These are phyloP conservation scores for Aptenodytes forsteri DNA, from an alignment of 2,113 vertebrate genomes.

Conservation along the genomic window DNA sequence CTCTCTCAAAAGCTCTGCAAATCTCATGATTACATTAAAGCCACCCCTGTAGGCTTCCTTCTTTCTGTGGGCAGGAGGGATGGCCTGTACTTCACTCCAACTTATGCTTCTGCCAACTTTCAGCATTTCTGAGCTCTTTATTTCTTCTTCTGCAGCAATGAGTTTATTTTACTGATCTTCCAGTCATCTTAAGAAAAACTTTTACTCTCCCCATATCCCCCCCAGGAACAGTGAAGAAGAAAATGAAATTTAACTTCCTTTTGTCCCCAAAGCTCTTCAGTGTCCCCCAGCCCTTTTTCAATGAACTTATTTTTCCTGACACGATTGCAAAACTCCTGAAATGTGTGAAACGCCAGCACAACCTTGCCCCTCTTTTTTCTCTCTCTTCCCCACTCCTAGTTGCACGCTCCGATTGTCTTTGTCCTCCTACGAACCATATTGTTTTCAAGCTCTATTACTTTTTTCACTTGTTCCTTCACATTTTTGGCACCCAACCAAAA, in stretches of 20 bases:
- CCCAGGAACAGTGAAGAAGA: not conserved
- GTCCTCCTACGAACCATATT: accelerated
- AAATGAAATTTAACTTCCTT: not conserved
- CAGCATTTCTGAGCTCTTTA: not conserved
- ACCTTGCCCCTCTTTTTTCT: not conserved
- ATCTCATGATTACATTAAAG: not conserved
- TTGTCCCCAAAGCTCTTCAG: not conserved
- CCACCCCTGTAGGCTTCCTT: not conserved
- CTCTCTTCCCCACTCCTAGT: not conserved
- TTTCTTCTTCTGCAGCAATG: not conserved
- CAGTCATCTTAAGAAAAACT: not conserved
- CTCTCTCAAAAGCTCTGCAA: not conserved
- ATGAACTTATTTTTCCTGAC: accelerated
- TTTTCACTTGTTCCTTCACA: not conserved
- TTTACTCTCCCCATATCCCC: not conserved
- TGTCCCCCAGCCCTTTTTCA: not conserved
- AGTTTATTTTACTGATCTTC: not conserved
- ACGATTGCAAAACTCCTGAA: not conserved
- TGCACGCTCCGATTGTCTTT: not conserved
- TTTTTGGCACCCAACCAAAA: not conserved
- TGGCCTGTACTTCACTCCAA: not conserved
- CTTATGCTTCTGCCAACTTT: not conserved
- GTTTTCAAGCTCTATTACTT: not conserved
- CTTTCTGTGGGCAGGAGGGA: not conserved
- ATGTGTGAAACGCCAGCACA: not conserved